These are phyloP conservation scores for Mastomys natalensis DNA, from an alignment of 2,113 vertebrate genomes.

Conservation along the genomic window DNA sequence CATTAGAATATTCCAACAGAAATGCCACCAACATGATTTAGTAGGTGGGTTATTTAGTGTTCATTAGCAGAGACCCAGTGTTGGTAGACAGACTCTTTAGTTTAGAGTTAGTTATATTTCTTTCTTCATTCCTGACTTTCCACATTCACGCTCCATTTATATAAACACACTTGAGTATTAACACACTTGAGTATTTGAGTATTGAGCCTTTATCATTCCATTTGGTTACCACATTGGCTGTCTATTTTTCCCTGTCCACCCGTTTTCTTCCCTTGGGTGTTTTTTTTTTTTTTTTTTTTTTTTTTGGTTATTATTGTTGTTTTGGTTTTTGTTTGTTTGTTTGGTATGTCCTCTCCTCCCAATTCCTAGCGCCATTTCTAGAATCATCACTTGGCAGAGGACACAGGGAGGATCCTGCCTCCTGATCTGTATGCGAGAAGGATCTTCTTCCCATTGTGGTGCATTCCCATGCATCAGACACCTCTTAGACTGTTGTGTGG, in stretches of 20 bases:
- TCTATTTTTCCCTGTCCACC: background rate
- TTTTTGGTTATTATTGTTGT: background rate
- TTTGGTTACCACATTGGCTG: fast-evolving
- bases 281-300: background rate
- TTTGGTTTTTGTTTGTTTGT: background rate
- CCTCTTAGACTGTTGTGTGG: background rate
- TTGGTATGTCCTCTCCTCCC: background rate
- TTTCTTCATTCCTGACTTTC: background rate
- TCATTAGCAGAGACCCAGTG: too few relatives aligned
- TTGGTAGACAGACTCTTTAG: too few relatives aligned
- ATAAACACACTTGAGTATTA: background rate
- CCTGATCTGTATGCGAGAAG: background rate
- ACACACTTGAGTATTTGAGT: background rate
- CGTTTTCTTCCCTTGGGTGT: background rate
- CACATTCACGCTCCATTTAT: fast-evolving
- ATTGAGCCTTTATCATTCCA: background rate
- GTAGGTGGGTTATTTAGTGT: too few relatives aligned
- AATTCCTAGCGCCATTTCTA: background rate
- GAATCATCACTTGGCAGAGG: background rate
- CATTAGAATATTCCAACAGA: too few relatives aligned
- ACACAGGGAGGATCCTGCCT: too few relatives aligned
- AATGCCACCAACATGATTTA: too few relatives aligned
- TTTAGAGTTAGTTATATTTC: too few relatives aligned
- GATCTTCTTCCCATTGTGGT: background rate
- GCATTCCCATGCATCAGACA: background rate